Conservation (phyloP, 2,797 vertebrate species). For the Thripadectes ignobilis region DNA sequence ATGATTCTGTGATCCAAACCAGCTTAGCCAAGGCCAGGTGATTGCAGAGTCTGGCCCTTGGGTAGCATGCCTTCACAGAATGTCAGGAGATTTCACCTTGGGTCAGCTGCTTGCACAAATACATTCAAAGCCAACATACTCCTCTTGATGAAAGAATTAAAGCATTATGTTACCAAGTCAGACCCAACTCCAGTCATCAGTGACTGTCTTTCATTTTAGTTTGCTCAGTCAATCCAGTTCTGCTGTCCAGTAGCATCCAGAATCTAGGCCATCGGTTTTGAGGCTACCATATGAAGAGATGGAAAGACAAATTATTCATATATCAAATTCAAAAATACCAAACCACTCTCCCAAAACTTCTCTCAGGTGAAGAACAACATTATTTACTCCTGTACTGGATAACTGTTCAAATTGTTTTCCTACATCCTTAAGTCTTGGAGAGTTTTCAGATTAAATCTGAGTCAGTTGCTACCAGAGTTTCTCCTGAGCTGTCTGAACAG, state of each 20-base stretch:
- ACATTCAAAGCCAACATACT: background rate
- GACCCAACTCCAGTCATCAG: background rate
- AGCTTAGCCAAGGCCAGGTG: background rate
- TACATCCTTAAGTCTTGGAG: background rate
- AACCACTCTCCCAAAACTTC: background rate
- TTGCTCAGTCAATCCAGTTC: background rate
- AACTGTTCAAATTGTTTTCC: background rate
- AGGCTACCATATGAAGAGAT: background rate
- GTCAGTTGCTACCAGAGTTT: background rate
- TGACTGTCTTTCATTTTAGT: background rate
- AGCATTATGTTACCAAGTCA: background rate
- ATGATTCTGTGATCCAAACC: background rate
- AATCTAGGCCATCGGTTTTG: background rate
- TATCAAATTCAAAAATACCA: background rate
- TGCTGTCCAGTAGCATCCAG: background rate
- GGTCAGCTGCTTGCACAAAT: background rate
- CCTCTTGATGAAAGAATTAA: background rate
- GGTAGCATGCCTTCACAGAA: background rate
- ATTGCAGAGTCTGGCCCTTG: background rate
- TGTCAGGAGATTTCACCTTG: background rate
- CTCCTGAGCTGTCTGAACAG: background rate
- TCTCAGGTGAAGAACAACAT: background rate
- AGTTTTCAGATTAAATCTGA: background rate
- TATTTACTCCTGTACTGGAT: background rate
- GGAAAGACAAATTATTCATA: background rate